phyloP scores from a whole-genome alignment of 2,797 vertebrate genomes.

The Labroides dimidiatus region DNA sequence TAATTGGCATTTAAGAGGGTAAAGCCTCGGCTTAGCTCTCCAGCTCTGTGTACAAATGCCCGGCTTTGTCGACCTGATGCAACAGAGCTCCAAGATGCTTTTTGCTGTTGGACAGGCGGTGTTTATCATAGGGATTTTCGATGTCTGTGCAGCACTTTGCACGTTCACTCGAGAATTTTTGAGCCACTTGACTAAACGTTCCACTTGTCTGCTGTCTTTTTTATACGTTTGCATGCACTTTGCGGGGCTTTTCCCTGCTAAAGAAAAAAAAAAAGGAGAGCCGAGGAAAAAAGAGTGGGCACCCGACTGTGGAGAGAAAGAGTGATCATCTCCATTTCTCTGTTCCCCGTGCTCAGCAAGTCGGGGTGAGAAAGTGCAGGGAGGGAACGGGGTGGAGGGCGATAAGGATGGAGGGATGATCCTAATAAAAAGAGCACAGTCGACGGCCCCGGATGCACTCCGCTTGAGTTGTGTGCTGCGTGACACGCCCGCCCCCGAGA shows the following conservation, averaged over 20 bases:
- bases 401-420: conserved; percentile 48
- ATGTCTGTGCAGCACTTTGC: conserved; percentile 9
- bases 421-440: conserved; percentile 51
- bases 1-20: conserved; percentile 74
- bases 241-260: background rate
- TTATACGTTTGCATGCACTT: conserved; percentile 7
- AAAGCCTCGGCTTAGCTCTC: conserved; percentile 65
- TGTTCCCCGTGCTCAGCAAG: conserved; percentile 60
- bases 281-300: background rate
- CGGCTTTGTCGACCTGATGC: conserved; percentile 49
- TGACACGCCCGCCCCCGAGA: conserved; percentile 47
- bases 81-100: conserved; percentile 33
- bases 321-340: conserved; percentile 54
- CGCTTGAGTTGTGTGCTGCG: conserved; percentile 48
- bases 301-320: conserved; percentile 42
- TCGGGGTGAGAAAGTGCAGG: conserved; percentile 34
- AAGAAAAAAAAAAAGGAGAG: background rate
- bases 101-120: conserved; percentile 20
- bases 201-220: background rate
- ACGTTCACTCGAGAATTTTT: conserved; percentile 9
- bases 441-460: conserved; percentile 31
- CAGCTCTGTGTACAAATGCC: conserved; percentile 51
- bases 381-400: background rate
- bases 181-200: background rate
- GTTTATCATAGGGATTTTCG: conserved; percentile 34